Percentiles rank a stretch among this genome's conserved stretches.
These are phyloP conservation scores for Nothura maculosa DNA, from an alignment of 2,797 vertebrate genomes.

Conservation along the genomic window DNA sequence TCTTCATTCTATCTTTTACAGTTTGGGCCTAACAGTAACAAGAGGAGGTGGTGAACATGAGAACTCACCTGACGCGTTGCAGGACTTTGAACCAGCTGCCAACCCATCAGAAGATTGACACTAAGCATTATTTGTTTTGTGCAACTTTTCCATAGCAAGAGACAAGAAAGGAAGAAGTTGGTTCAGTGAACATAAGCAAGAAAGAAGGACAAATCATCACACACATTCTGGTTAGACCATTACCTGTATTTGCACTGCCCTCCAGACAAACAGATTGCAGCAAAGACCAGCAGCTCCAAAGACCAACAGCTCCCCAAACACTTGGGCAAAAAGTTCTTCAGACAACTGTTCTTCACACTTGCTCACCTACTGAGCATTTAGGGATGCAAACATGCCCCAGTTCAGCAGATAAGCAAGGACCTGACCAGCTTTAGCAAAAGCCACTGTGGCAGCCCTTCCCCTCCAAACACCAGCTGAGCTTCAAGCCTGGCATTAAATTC, in stretches of 20 bases:
- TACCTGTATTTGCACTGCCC: too few species aligned
- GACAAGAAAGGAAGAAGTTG: not conserved
- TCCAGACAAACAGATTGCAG: not conserved
- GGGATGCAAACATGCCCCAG: too few species aligned
- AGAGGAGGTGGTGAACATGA: not conserved
- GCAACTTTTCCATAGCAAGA: not conserved
- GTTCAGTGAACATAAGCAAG: not conserved
- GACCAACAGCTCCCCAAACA: not conserved
- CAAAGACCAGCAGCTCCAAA: not conserved
- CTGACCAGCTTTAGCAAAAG: not conserved
- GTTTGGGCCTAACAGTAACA: not conserved
- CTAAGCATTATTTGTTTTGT: not conserved
- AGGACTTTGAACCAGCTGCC: accelerated
- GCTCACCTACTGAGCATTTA: not conserved
- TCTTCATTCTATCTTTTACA: not conserved
- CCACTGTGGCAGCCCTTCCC: not conserved
- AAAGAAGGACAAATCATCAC: too few species aligned
- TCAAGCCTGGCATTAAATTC: not conserved
- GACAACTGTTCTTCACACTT: not conserved
- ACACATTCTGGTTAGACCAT: too few species aligned
- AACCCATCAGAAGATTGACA: not conserved
- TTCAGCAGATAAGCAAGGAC: not conserved
- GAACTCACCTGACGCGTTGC: not conserved
- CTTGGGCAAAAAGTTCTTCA: not conserved
- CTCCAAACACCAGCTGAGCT: not conserved